These are phyloP conservation scores for Helicoverpa armigera DNA, from an alignment of 1,140 invertebrate genomes.

Conservation along the genomic window DNA sequence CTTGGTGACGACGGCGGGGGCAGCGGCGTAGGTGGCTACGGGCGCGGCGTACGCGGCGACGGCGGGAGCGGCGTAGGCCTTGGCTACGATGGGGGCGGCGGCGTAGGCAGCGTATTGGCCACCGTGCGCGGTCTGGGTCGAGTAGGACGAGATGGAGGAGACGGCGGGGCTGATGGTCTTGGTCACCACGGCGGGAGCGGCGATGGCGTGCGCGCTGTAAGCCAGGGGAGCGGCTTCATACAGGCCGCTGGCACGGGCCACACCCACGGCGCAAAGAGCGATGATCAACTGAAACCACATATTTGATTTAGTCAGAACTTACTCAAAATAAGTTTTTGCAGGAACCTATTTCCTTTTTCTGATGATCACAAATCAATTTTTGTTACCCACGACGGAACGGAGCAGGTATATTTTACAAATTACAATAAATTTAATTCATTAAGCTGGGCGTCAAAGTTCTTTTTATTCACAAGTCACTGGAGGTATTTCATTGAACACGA, in stretches of 20 bases:
- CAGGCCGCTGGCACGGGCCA: conserved; percentile 28
- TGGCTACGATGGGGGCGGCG: conserved; percentile 60
- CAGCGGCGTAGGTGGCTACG: conserved; percentile 59
- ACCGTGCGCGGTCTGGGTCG: conserved; percentile 65
- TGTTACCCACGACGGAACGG: no score
- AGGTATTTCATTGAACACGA: no score
- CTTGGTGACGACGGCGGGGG: conserved; percentile 63
- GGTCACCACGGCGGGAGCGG: conserved; percentile 59
- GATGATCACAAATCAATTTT: no score
- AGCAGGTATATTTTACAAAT: no score
- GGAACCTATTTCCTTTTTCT: no score
- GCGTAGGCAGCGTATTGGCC: conserved; percentile 57
- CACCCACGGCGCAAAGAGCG: conserved; percentile 61
- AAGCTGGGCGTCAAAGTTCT: no score
- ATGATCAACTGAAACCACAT: conserved; percentile 69
- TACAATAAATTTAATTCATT: no score
- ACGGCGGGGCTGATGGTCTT: conserved; percentile 67
- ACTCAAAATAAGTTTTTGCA: neutral
- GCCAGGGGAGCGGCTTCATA: conserved; percentile 55
- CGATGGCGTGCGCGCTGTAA: conserved; percentile 49
- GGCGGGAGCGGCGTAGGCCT: conserved; percentile 62
- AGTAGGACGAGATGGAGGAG: conserved; percentile 70
- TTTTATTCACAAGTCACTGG: no score
- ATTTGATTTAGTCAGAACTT: conserved; percentile 1
- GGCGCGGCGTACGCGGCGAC: conserved; percentile 66